phyloP scores from a whole-genome alignment of 2,888 invertebrate genomes.

The Papilio protenor region DNA sequence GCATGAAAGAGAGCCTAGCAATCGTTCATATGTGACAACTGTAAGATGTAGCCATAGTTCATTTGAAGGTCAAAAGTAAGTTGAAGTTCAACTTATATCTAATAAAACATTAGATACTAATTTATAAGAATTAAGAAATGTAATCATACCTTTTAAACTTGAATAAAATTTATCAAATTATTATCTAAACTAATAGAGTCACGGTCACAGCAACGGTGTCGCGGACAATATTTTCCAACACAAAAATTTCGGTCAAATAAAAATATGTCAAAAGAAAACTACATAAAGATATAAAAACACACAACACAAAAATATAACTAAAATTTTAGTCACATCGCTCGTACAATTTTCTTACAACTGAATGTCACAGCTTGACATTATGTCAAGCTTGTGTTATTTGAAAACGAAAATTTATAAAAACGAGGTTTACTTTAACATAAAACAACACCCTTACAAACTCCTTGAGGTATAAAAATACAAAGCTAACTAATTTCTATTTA shows the following conservation, averaged over 20 bases:
- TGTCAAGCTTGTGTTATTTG: slow-evolving; percentile 23
- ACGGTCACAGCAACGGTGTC: slow-evolving; percentile 56
- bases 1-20: no score
- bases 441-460: neutral
- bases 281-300: slow-evolving; percentile 82
- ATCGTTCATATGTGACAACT: no score
- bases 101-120: neutral
- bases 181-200: slow-evolving; percentile 51
- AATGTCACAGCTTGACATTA: slow-evolving; percentile 49
- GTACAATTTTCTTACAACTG: slow-evolving; percentile 72
- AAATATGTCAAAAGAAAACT: slow-evolving; percentile 72
- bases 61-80: neutral
- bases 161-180: slow-evolving; percentile 40
- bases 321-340: slow-evolving; percentile 82
- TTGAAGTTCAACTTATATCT: neutral
- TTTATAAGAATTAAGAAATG: neutral
- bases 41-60: no score
- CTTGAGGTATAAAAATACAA: neutral
- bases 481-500: neutral
- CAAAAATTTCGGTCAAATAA: slow-evolving; percentile 79
- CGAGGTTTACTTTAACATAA: neutral
- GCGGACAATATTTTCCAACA: slow-evolving; percentile 55
- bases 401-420: neutral
- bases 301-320: slow-evolving; percentile 81
- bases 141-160: slow-evolving; percentile 36